Base-by-base conservation (phyloP, 2,888 invertebrate species). In the Lepeophtheirus nordmannii region DNA sequence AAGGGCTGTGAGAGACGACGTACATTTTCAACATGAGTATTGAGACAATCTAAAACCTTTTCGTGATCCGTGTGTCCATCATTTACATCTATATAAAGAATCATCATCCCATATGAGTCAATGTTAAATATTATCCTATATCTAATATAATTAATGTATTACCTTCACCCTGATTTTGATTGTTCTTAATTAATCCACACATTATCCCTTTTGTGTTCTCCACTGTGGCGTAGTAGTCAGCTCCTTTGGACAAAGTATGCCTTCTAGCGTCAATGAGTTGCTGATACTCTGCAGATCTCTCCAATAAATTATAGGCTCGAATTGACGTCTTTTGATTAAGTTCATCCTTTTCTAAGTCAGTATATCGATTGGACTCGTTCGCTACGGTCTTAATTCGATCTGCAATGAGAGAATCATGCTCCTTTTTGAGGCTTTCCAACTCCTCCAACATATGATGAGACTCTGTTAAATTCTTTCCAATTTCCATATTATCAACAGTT, bases 271-370 rank as follows among this genome's bases (percentile, higher is more conserved):
- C 72, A 75, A 76, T 67, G 74, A 73, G 67, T 73, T 71, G 53
- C 72, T 71, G 62, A 78, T 71, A 60, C 22, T 72, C 70, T 64
- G 73, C 72, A 30, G 74, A 74, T 70, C 73, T 74, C 68, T 74
- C 73, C 61, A 71, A 70, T 37, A 75, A 74, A 56, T 74, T 73
- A 20, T 67, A 67, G 37, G 74, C 73, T 67, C 39, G 60, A 10
- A 38, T 23, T 23, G 60, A 60, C 1, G 60, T 14, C 60, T 60
- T 46, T 46, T 46, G 53, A 46, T 46, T 46, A 14, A 46, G 53
- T 5, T 46, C 53, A 14, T 46, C 53, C 17, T 46, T 46, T 5
- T 46, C 53, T 17, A 46, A 14, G 53, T 46, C 53, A 17, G 14
- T 8, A 17, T 5, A 46, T 14, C 53, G 53, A 17, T 17, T 46